phyloP scores from a whole-genome alignment of 2,797 vertebrate genomes.

The Rhynchotus rufescens region DNA sequence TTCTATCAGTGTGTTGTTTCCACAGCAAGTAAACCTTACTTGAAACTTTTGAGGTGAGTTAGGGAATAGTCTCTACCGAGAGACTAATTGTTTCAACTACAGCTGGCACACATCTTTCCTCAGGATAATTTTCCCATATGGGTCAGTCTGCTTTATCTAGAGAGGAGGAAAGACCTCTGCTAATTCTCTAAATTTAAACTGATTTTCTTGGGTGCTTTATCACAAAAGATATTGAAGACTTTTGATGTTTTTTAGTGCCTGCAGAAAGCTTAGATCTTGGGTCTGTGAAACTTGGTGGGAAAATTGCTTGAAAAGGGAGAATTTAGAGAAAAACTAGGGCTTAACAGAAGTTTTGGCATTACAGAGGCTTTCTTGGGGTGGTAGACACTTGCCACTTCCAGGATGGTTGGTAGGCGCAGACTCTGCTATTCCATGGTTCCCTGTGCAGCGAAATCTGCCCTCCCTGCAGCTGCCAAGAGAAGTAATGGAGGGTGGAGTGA shows the following conservation, averaged over 20 bases:
- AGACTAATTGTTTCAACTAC: background rate
- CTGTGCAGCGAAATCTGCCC: too few species aligned
- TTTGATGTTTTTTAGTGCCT: background rate
- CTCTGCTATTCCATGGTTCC: too few species aligned
- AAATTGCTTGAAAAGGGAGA: too few species aligned
- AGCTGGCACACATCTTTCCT: background rate
- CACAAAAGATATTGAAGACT: background rate
- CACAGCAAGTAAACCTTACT: background rate
- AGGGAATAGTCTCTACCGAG: background rate
- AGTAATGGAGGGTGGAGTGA: too few species aligned
- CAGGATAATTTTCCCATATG: background rate
- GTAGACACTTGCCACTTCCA: too few species aligned
- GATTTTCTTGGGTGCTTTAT: background rate
- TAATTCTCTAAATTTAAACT: background rate
- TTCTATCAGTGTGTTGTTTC: background rate
- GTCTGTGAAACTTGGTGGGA: too few species aligned
- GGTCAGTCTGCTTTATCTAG: background rate
- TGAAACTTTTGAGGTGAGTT: background rate
- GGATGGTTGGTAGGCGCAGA: too few species aligned
- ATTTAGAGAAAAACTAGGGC: too few species aligned
- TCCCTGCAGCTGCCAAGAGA: too few species aligned
- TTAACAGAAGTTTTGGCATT: too few species aligned
- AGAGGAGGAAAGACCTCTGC: background rate
- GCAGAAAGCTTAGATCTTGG: background rate
- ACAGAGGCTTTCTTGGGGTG: too few species aligned